A percentile compares a stretch with the other conserved stretches of the same genome.
Evolutionary conservation across 2,888 invertebrate genomes (phyloP).

Genomic region (Digitonthophagus gazella): DNA sequence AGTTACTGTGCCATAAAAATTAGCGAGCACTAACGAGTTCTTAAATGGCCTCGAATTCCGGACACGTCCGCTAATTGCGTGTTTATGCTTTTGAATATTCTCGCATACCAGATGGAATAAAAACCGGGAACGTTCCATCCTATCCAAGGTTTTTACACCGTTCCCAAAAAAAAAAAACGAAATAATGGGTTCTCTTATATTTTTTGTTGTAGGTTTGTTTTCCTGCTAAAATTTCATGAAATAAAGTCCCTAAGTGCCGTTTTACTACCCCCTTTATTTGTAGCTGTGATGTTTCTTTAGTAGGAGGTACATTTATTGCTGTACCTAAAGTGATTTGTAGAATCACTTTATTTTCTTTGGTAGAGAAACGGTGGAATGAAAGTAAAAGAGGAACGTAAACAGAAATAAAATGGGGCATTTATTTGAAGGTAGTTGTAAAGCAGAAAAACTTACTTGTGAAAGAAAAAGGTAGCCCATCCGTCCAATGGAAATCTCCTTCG

Average conservation of each 20-base stretch:
- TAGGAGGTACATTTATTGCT: background rate
- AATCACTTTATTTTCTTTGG: background rate
- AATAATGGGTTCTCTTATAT: background rate
- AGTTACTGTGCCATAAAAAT: too few species aligned
- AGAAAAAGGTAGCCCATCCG: constrained; percentile 70
- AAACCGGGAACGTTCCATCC: background rate
- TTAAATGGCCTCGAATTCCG: background rate
- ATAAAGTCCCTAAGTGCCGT: background rate
- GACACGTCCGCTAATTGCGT: background rate
- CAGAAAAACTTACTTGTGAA: constrained; percentile 69
- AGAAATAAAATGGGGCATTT: too few species aligned
- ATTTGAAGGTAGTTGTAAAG: too few species aligned
- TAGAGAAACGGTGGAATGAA: background rate
- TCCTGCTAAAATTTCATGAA: too few species aligned
- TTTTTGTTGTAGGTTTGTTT: too few species aligned
- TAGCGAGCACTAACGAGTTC: too few species aligned
- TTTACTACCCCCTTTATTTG: background rate
- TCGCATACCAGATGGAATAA: background rate
- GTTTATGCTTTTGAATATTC: background rate
- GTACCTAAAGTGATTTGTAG: background rate
- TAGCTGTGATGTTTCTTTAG: background rate
- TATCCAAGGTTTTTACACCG: background rate
- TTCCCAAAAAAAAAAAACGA: background rate
- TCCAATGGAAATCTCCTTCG: constrained; percentile 81
- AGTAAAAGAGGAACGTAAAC: too few species aligned